Evolutionary conservation across 2,888 invertebrate genomes (phyloP).

Genomic region (Tuta absoluta): DNA sequence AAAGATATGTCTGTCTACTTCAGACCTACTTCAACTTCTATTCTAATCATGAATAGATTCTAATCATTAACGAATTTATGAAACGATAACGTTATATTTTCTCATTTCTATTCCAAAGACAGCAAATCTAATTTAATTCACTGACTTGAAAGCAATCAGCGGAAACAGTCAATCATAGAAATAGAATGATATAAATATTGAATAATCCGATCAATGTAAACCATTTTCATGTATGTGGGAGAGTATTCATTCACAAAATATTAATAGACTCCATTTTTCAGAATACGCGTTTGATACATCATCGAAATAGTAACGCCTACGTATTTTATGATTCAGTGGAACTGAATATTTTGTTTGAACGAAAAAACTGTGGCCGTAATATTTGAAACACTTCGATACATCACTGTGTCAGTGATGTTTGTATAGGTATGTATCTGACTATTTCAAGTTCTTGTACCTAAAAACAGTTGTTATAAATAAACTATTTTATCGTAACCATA

Average conservation of each 20-base stretch:
- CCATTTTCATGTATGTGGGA: constrained; percentile 2
- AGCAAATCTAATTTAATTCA: background rate
- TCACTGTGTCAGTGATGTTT: no score
- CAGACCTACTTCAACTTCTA: no score
- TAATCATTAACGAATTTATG: background rate
- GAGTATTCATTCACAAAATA: background rate
- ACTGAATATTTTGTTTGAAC: background rate
- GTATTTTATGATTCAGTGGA: background rate
- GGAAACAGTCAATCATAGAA: background rate
- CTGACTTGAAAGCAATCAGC: constrained; percentile 6
- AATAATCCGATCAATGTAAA: constrained; percentile 8
- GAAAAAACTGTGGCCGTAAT: background rate
- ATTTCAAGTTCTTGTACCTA: no score
- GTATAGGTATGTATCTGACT: no score
- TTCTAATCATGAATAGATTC: background rate
- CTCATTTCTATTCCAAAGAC: background rate
- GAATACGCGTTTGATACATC: constrained; percentile 8
- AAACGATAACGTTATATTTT: background rate
- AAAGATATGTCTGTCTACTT: no score
- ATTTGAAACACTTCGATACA: background rate
- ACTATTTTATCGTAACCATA: no score
- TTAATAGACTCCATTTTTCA: background rate
- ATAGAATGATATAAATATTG: constrained; percentile 12
- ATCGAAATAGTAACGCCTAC: constrained; percentile 5
- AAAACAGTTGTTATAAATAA: no score